phyloP scores from a whole-genome alignment of 1,140 invertebrate genomes.

The Caenorhabditis briggsae region DNA sequence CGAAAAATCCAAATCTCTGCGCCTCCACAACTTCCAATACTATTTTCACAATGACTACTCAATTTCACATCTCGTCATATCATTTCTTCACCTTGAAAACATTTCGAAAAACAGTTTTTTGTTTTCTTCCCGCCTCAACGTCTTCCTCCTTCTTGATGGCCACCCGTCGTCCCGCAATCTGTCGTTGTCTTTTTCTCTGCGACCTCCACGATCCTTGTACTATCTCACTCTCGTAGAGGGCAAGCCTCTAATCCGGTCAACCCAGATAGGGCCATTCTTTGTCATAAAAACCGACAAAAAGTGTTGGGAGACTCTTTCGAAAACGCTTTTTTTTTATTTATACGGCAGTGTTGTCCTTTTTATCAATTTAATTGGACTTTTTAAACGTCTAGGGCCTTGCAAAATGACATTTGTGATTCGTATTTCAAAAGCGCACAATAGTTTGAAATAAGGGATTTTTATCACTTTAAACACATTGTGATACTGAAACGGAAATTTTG shows the following conservation, averaged over 20 bases:
- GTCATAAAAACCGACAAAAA: constrained; percentile 3
- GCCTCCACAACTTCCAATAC: background rate
- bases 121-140: background rate
- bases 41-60: background rate
- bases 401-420: no score
- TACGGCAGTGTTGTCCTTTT: no score
- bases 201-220: background rate
- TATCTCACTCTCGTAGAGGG: background rate
- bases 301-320: no score
- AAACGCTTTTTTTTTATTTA: background rate
- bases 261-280: constrained; percentile 20
- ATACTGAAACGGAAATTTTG: no score
- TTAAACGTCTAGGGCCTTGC: no score
- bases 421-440: no score
- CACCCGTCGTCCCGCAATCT: constrained; percentile 26
- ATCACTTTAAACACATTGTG: no score
- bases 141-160: constrained; percentile 1
- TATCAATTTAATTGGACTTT: no score
- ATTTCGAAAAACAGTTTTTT: constrained; percentile 41
- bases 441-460: no score
- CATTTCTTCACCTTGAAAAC: constrained; percentile 52
- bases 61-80: constrained; percentile 40
- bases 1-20: background rate
- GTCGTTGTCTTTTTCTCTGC: constrained; percentile 44
- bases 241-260: constrained; percentile 42